Evolutionary conservation across 1,140 invertebrate species (phyloP), one percentile per base, ranked within the genome.

Genomic region (Holcopasites calliopsidis): DNA sequence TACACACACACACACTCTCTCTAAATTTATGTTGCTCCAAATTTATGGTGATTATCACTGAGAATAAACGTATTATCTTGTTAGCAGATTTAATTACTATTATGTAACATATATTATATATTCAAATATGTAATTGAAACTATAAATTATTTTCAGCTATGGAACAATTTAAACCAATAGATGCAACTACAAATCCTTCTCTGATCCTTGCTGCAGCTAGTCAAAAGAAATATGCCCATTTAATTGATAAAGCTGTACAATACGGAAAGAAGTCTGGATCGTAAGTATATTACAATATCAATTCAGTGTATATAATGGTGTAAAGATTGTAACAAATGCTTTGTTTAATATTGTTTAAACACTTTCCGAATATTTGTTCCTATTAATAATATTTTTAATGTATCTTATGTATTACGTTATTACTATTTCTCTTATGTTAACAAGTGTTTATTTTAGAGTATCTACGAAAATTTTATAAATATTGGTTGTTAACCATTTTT

Each of bases 131-230:
- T 10, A 8, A 65, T 49, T 52, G 52, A 26, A 75, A 76, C 76
- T 61, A 16, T 87, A 5, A 33, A 44, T 65, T 65, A 23, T 87
- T 69, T 88, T 86, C 78, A 99, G 98, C 97, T 3, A 99, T 99
- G 94, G 96, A 98, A 89, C 95, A 96, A 82, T 99, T 98, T 91
- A 97, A 98, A 89, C 99, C 99, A 13, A 99, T 97, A n/a, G 99
- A 99, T 96, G 98, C 98, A 18, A 99, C 99, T 0, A 99, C 99
- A 26, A 99, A 99, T 92, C 99, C 99, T 10, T 99, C 98, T 3
- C 92, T 99, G 2, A 99, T 99, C 74, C 92, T 99, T 66, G 95
- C 96, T 75, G 99, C 99, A 16, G 96, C 98, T 26, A 95, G 93
- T 84, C 96, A 98, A 93, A 95, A 97, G 18, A 96, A 98, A 87